Base-by-base conservation (phyloP, 1,140 invertebrate genomes). In the Calephelis nemesis region DNA sequence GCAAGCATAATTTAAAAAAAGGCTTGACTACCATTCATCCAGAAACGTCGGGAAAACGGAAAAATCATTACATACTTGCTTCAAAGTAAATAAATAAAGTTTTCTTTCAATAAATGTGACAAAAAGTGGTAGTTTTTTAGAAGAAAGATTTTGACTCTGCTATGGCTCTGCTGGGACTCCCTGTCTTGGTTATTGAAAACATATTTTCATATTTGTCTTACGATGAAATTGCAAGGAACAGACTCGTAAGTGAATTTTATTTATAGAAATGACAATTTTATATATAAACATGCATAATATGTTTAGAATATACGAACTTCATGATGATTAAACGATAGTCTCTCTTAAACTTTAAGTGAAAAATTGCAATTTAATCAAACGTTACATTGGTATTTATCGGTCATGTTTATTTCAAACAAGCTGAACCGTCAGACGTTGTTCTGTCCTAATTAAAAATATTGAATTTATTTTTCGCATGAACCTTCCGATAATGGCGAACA, bases 141-240 rank as follows among this genome's bases (percentile, higher is more conserved):
- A 68, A 62, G 10, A 15, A 40, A 12, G 60, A 30, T 64, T 11
- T 62, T 47, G 47, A 47, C 49, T 64, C 52, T 39, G 80, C 54
- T 69, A 93, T 94, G 87, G 86, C 93, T 85, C 81, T 94, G 63
- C 65, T 95, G 11, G 83, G 94, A 74, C 89, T 97, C 47, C 96
- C 97, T 42, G 94, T 96, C 76, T 94, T 96, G 72, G 95, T 97
- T 47, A 75, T 98, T 8, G 96, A 97, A 80, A 94, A 96, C 63
- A 95, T 98, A 73, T 91, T 97, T 45, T 96, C 95, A 42, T 95
- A 94, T 92, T 91, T 97, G 47, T 90, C 94, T 0, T 98, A 95
- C 84, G 96, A 97, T 88, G 96, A 97, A 92, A 95, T 97, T 63
- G 95, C 96, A 68, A 95, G 94, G 89, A 94, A 95, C 80, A 94